Conservation (phyloP, 2,888 invertebrate genomes). For the Stenoptilia bipunctidactyla region DNA sequence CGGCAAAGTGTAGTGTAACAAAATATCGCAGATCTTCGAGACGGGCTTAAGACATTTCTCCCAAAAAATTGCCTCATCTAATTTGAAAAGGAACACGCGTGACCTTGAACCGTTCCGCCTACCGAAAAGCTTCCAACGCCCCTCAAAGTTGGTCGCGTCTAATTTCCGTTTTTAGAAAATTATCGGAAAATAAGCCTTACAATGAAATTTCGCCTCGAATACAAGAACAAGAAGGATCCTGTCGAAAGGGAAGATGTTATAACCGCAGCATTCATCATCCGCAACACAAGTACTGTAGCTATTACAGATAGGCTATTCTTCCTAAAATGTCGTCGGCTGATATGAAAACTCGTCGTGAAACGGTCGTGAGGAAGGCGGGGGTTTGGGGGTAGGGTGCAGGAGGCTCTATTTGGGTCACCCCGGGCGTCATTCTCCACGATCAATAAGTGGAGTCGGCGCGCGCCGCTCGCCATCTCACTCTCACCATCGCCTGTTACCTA, state of each 20-base stretch:
- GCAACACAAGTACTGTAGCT: conserved; percentile 17
- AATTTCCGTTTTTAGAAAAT: neutral
- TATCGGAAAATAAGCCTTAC: neutral
- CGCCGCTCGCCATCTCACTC: conserved; percentile 50
- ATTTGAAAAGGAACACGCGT: neutral
- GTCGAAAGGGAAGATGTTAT: too few relatives aligned
- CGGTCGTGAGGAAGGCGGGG: conserved; percentile 32
- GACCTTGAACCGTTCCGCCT: neutral
- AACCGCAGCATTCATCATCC: too few relatives aligned
- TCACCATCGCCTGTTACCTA: conserved; percentile 54
- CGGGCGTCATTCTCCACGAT: conserved; percentile 67
- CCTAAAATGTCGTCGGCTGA: conserved; percentile 31
- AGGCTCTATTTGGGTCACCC: conserved; percentile 72
- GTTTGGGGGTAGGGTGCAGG: conserved; percentile 41
- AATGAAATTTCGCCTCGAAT: neutral
- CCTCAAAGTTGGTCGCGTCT: neutral
- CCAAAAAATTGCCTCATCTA: neutral
- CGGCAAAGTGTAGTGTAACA: too few relatives aligned
- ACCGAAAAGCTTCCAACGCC: neutral
- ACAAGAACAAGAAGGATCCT: too few relatives aligned
- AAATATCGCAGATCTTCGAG: too few relatives aligned
- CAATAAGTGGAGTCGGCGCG: conserved; percentile 61
- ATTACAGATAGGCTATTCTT: conserved; percentile 42
- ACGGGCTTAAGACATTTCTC: too few relatives aligned
- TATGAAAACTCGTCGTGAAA: conserved; percentile 66